phyloP scores from a whole-genome alignment of 2,888 invertebrate genomes.

The Antitype chi region DNA sequence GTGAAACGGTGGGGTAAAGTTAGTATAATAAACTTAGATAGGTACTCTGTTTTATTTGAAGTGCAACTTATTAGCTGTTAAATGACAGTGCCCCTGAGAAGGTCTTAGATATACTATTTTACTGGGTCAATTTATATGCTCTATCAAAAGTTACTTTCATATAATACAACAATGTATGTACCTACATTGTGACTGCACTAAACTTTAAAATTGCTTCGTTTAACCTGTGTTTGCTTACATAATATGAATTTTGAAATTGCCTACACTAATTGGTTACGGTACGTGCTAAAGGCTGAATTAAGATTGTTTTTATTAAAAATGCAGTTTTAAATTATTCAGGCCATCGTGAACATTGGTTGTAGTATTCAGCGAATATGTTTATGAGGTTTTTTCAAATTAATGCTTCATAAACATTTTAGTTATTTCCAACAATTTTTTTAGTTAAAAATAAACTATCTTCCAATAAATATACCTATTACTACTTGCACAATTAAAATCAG shows the following conservation, averaged over 20 bases:
- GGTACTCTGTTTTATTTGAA: not conserved
- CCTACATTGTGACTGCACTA: not conserved
- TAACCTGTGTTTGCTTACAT: not conserved
- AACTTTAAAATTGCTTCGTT: conserved; percentile 32
- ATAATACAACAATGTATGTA: not conserved
- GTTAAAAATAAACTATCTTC: not conserved
- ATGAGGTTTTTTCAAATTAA: no score
- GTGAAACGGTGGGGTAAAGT: no score
- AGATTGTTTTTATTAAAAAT: conserved; percentile 11
- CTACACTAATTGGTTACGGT: not conserved
- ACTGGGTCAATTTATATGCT: not conserved
- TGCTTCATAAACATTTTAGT: not conserved
- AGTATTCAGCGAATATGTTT: not conserved
- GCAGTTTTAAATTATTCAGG: not conserved
- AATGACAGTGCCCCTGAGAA: not conserved
- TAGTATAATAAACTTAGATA: no score
- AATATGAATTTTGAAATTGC: conserved; percentile 27
- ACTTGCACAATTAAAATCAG: conserved; percentile 26
- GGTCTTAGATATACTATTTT: not conserved
- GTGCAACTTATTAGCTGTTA: not conserved
- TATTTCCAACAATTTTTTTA: not conserved
- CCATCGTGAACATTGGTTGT: not conserved
- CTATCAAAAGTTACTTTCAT: conserved; percentile 5
- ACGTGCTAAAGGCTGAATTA: not conserved
- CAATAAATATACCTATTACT: not conserved